Base-by-base conservation (phyloP, 64 coral and sea anemone species). In the Actinia equina region DNA sequence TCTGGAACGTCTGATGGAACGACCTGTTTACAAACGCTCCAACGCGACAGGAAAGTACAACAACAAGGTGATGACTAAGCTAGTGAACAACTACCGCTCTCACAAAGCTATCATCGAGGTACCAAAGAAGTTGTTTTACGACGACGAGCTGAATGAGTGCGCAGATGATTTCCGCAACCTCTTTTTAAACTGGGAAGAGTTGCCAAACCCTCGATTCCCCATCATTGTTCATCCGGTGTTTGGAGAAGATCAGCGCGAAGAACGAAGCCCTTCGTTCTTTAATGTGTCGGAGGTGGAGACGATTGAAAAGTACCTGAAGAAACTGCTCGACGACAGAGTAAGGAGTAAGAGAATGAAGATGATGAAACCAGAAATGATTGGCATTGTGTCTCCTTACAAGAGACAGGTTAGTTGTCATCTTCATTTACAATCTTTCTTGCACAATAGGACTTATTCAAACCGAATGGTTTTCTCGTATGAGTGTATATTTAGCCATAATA, bases 141-240 rank as follows among this genome's bases (percentile, higher is more conserved):
- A 94, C 17, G 43, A 86, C 18, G 93, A 94, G 69, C 44, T 94
- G 58, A 88, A 94, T 80, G 93, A 94, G 65, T 94, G 93, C 52
- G 93, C 93, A 9, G 89, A 86, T 44, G 89, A 94, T 5, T 94
- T 94, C 42, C 86, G 93, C 41, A 60, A 94, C 2, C 53, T 94
- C 12, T 88, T 94, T 80, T 71, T 94, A 3, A 49, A 54, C 30
- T 94, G 93, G 93, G 93, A 94, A 17, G 93, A 94, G 41, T 82
- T 94, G 30, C 93, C 93, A 3, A 94, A 94, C 20, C 86, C 51
- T 20, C 15, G 64, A 4, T 94, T 94, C 26, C 93, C 93, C 1
- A 88, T 94, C 15, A 85, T 94, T n/a, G 87, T 94, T 26, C 93
- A 94, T 71, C 89, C 93, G 17, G 93, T 94, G 45, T 94, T 58